Base-by-base conservation (phyloP, 1,140 invertebrate genomes). In the Anastatus disparis region DNA sequence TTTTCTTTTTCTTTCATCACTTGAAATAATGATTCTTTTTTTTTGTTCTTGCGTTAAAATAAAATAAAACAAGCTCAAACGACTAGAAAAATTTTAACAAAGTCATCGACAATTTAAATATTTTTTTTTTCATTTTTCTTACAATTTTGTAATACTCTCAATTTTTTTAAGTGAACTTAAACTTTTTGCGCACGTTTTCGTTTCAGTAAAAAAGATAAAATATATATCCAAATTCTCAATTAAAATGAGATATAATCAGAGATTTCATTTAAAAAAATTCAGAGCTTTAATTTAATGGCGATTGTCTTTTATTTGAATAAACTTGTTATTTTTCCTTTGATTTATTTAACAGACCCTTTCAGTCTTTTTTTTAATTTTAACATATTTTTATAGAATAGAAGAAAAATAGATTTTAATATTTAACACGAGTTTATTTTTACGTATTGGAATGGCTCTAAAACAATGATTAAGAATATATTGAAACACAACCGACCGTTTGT, bases 401-500 rank as follows among this genome's bases (percentile, higher is more conserved):
- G 56, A 35, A 66, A 66, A 66, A 66, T 55, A 65, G 15, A 44
- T 56, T 66, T 55, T 8, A 26, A 66, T 31, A 35, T 55, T 55
- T 44, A 48, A 62, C 59, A 26, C 22, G 17, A 7, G 13, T 48
- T 17, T 31, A 31, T 48, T 48, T 62, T 59, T 10, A 59, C 22
- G 24, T 44, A n/a, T 35, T 35, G 15, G 15, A 59, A 42, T 27
- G 20, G 42, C 56, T 22, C 13, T 8, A 59, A 59, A 59, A 59
- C 20, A 59, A 59, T 27, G 24, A 59, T 42, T 38, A 59, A 59
- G 42, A 17, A 44, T 9, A 17, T 20, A 20, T n/a, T 6, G 44
- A 64, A 64, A 74, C 46, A 72, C 70, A 68, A 74, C 71, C 48
- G 62, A 44, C 20, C 10, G 71, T 67, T 71, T 72, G 73, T n/a